Evolutionary conservation across 1,140 invertebrate species (phyloP), one percentile per base, ranked within the genome.

Genomic region (Ladona fulva): DNA sequence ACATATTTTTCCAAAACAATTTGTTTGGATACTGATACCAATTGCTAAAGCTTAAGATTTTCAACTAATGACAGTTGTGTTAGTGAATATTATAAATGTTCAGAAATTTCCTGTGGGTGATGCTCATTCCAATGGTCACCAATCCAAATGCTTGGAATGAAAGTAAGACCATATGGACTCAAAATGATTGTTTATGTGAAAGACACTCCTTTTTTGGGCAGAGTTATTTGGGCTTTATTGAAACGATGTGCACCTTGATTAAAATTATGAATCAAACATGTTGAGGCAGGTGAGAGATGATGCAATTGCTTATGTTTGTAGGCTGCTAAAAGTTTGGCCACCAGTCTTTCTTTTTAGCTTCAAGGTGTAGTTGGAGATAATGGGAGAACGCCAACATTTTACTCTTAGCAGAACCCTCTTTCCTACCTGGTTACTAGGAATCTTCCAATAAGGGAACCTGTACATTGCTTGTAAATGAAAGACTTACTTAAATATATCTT

Each of bases 381-480:
- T 66, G 52, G 52, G 52, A 66, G 52, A 66, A 19, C 14, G 52
- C 52, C n/a, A 19, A 66, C 52, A 16, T 66, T 19, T 6, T 66
- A 66, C 14, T 19, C 52, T 19, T 16, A 66, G n/a, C 14, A 66
- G n/a, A 66, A 66, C 52, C 52, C 52, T 66, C 52, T 66, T 66
- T 66, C 52, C 52, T 66, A 19, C 52, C n/a, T 66, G 52, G 52
- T 66, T 3, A 16, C 14, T 66, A 66, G 52, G 52, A 66, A 66
- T 66, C 52, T 66, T 66, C 52, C 52, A 66, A 66, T 66, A 66
- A 66, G 52, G 52, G 52, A 66, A 66, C 52, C 52, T 66, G 52
- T 66, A 66, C 52, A 66, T 66, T 66, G 52, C 52, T 66, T 66
- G 52, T 66, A 66, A 66, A 66, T 66, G 52, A 66, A 66, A 22